A percentile compares a stretch with the other conserved stretches of the same genome.
Conservation (phyloP, 1,140 invertebrate genomes). For the Tribolium madens region DNA sequence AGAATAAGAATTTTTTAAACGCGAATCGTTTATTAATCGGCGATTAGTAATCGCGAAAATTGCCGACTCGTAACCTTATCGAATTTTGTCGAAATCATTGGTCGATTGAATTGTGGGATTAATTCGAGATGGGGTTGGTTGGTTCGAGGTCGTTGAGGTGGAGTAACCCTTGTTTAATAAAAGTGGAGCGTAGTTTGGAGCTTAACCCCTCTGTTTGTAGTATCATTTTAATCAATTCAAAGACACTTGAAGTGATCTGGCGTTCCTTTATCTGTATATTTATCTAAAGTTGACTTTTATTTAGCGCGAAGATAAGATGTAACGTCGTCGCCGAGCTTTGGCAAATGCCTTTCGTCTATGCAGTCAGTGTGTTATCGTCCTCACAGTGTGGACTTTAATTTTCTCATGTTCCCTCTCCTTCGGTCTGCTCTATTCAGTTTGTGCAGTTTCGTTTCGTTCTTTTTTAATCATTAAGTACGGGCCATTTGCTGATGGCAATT, state of each 20-base stretch:
- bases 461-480: slow-evolving; percentile 61
- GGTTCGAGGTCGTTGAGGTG: neutral
- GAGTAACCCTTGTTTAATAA: slow-evolving; percentile 53
- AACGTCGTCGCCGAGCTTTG: slow-evolving; percentile 52
- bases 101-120: neutral
- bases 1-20: no score
- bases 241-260: slow-evolving; percentile 62
- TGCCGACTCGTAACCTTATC: no score
- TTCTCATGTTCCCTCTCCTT: slow-evolving; percentile 50
- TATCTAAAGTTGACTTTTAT: slow-evolving; percentile 63
- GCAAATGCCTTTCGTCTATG: slow-evolving; percentile 55
- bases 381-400: slow-evolving; percentile 55
- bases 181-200: slow-evolving; percentile 53
- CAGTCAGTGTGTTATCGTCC: slow-evolving; percentile 50
- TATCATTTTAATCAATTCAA: slow-evolving; percentile 63
- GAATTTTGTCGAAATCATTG: no score
- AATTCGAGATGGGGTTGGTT: neutral
- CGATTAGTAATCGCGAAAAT: no score
- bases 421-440: slow-evolving; percentile 48
- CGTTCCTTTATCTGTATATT: slow-evolving; percentile 61
- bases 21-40: no score
- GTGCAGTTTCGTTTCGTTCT: slow-evolving; percentile 49
- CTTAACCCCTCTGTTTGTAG: slow-evolving; percentile 60
- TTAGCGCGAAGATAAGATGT: slow-evolving; percentile 60
- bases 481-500: slow-evolving; percentile 58